Evolutionary conservation across 1,140 invertebrate species (phyloP).

Genomic region (Lasioglossum albipes): DNA sequence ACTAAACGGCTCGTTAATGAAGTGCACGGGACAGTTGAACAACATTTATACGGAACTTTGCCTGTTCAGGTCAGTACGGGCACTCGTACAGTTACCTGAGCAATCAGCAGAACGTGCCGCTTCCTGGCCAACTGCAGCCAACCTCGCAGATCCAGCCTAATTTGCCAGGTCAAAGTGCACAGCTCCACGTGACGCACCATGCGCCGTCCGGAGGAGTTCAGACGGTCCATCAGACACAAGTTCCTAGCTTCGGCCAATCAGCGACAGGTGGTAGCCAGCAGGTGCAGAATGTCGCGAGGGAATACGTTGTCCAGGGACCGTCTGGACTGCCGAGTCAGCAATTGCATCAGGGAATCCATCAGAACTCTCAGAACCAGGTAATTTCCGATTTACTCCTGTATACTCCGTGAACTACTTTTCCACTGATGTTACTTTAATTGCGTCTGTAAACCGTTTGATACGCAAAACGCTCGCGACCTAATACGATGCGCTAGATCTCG

Average conservation of each 20-base stretch:
- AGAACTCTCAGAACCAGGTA: slow-evolving; percentile 65
- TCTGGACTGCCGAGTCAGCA: slow-evolving; percentile 62
- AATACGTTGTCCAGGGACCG: slow-evolving; percentile 71
- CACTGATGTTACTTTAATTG: not conserved
- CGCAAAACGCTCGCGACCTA: no score
- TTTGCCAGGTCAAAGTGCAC: slow-evolving; percentile 75
- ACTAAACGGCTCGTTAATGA: no score
- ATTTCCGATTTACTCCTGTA: slow-evolving; percentile 1
- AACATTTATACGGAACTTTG: not conserved
- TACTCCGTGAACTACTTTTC: not conserved
- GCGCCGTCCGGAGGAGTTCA: slow-evolving; percentile 75
- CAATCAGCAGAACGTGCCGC: slow-evolving; percentile 71
- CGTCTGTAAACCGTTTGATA: not conserved
- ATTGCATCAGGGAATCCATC: slow-evolving; percentile 68
- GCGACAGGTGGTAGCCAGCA: slow-evolving; percentile 62
- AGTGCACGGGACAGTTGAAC: no score
- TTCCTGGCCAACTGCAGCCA: slow-evolving; percentile 75
- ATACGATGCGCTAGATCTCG: no score
- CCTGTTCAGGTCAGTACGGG: slow-evolving; percentile 69
- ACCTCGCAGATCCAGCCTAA: slow-evolving; percentile 71
- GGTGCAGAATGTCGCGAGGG: slow-evolving; percentile 66
- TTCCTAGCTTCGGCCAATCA: slow-evolving; percentile 69
- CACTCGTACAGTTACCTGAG: slow-evolving; percentile 72
- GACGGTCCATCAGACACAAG: slow-evolving; percentile 77
- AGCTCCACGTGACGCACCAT: slow-evolving; percentile 77